Evolutionary conservation across 2,113 vertebrate genomes (phyloP).

Genomic region (Numida meleagris): DNA sequence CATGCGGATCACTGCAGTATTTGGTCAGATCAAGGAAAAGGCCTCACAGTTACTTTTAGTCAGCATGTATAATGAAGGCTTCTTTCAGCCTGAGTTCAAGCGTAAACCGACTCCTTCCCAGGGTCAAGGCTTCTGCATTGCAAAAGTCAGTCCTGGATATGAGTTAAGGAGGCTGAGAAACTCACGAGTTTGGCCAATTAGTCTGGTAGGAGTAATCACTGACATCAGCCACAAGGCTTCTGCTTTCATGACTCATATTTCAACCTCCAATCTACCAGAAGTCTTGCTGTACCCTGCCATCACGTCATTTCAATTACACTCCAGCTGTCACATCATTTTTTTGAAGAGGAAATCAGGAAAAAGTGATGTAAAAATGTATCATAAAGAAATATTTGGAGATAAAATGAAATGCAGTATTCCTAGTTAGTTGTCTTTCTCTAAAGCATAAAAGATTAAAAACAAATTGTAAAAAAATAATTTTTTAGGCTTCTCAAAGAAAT

Average conservation of each 20-base stretch:
- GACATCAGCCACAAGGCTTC: background rate
- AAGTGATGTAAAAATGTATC: background rate
- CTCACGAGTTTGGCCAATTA: background rate
- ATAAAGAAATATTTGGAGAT: background rate
- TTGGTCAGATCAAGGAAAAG: background rate
- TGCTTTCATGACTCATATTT: background rate
- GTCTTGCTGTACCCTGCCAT: background rate
- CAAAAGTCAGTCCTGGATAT: background rate
- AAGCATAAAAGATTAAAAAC: background rate
- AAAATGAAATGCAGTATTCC: background rate
- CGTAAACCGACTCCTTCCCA: background rate
- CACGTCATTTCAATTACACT: background rate
- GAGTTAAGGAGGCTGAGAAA: background rate
- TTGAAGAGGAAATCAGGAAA: background rate
- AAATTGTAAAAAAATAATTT: background rate
- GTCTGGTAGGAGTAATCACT: background rate
- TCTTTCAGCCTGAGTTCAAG: background rate
- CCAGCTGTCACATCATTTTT: background rate
- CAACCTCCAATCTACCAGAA: background rate
- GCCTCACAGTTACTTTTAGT: background rate
- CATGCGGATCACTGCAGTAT: background rate
- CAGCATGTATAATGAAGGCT: background rate
- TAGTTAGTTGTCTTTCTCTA: background rate
- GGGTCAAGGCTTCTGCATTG: background rate
- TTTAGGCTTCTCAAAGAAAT: background rate